Evolutionary conservation across 1,140 invertebrate genomes (phyloP).

Genomic region (Pseudomyrmex gracilis): DNA sequence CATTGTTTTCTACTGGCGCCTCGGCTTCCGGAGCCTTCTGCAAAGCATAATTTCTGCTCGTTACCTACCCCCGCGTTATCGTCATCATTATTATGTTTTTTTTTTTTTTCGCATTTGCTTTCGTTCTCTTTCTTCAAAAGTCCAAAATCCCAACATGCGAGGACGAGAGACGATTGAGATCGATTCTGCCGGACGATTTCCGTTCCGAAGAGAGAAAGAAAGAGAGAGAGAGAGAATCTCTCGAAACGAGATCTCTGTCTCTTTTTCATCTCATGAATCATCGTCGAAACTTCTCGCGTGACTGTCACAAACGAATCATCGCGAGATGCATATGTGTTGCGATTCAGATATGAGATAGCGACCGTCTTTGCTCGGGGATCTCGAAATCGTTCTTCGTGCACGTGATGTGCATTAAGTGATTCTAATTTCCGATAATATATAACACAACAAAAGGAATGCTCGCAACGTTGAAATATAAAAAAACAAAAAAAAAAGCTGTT

Average conservation of each 20-base stretch:
- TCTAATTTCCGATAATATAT: too few species aligned
- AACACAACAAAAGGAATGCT: too few species aligned
- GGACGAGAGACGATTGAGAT: constrained; percentile 56
- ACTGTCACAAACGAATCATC: not conserved
- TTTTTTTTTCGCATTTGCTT: not conserved
- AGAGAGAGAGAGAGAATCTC: too few species aligned
- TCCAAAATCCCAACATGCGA: constrained; percentile 73
- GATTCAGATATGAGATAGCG: constrained; percentile 17
- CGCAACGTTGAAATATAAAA: too few species aligned
- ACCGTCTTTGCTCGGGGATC: too few species aligned
- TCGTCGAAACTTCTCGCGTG: not conserved
- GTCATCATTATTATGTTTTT: not conserved
- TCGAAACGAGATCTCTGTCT: not conserved
- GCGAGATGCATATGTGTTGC: constrained; percentile 13
- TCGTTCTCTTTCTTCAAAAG: constrained; percentile 36
- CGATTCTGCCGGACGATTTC: constrained; percentile 63
- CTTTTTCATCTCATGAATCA: not conserved
- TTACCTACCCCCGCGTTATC: constrained; percentile 17
- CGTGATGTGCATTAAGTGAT: too few species aligned
- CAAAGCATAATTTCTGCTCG: constrained; percentile 54
- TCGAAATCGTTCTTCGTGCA: too few species aligned
- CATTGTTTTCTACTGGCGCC: constrained; percentile 77
- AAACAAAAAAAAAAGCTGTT: too few species aligned
- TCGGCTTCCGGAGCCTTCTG: constrained; percentile 79
- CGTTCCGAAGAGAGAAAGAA: not conserved